Percentiles rank a stretch among this genome's conserved stretches.
Evolutionary conservation across 2,113 vertebrate genomes (phyloP).

Genomic region (Lanius collurio): DNA sequence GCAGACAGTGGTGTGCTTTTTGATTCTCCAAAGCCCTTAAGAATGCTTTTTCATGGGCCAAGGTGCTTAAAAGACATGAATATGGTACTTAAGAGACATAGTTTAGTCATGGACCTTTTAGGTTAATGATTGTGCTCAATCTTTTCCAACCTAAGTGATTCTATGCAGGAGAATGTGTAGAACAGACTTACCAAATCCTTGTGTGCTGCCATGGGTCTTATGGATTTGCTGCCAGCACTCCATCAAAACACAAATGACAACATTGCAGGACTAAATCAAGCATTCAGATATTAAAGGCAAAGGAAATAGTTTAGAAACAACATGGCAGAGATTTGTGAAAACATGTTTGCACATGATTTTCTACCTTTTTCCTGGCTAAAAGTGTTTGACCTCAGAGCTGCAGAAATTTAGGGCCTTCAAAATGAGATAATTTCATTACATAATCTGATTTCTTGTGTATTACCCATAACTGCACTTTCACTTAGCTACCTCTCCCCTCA

Average conservation of each 20-base stretch:
- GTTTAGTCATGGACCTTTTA: neutral
- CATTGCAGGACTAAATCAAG: neutral
- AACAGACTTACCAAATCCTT: neutral
- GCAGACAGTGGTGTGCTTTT: neutral
- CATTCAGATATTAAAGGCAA: neutral
- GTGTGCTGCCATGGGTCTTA: rapidly evolving
- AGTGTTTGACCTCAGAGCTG: neutral
- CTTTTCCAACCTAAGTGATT: neutral
- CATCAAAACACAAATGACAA: neutral
- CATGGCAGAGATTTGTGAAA: neutral
- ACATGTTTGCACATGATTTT: rapidly evolving
- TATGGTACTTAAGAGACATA: neutral
- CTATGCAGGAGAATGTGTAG: neutral
- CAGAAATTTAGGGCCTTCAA: neutral
- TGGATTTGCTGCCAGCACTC: neutral
- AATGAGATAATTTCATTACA: neutral
- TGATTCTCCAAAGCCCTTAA: neutral
- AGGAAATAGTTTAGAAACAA: neutral
- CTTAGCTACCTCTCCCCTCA: neutral
- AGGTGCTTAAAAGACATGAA: neutral
- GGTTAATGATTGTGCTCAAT: neutral
- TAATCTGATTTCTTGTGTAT: neutral
- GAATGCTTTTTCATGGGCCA: neutral
- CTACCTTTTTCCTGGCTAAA: neutral
- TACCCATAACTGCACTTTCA: neutral